Base-by-base conservation (phyloP, 2,797 vertebrate species). In the Amniataba percoides region DNA sequence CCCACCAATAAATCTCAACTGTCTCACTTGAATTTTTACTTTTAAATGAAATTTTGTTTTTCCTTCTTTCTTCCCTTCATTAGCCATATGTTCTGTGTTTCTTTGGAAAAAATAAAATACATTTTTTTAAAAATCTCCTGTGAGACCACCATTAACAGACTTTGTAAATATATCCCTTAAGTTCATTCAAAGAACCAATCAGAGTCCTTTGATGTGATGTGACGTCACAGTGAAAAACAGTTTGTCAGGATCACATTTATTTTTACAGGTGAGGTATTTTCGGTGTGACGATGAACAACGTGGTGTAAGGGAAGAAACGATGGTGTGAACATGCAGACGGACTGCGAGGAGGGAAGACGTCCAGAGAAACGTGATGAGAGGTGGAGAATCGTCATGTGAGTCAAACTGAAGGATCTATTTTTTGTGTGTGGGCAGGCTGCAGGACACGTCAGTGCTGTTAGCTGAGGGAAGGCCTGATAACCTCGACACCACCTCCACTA, bases 401-500 rank as follows among this genome's bases (percentile, higher is more conserved):
- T 88, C 80, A 88, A 87, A 74, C 27, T 51, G 57, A 74, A 85
- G 74, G 81, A 78, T 83, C 75, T 89, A 84, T 86, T 87, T 88
- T 77, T 71, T 82, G 77, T 81, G 73, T 78, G 89, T 87, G 82
- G 87, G 85, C 61, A 53, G 62, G 77, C 80, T 46, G 65, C 58
- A 3, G 75, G 78, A 90, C 73, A 91, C 87, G 86, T 91, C 84
- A 91, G 78, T 46, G 78, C 74, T 76, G 77, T 69, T 65, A 67
- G 75, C 77, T 5, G 71, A 84, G 74, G 74, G 71, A 83, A 76
- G 82, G 85, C 84, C 80, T 49, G 81, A 74, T 84, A 72, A 89
- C 87, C 87, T 88, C 78, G 10, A 78, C 89, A 88, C 86, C 87
- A 87, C 84, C 87, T 88, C 89, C 87, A 83, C 80, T 49, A 82